Conservation (phyloP, 2,888 invertebrate genomes). For the Apoderus coryli region DNA sequence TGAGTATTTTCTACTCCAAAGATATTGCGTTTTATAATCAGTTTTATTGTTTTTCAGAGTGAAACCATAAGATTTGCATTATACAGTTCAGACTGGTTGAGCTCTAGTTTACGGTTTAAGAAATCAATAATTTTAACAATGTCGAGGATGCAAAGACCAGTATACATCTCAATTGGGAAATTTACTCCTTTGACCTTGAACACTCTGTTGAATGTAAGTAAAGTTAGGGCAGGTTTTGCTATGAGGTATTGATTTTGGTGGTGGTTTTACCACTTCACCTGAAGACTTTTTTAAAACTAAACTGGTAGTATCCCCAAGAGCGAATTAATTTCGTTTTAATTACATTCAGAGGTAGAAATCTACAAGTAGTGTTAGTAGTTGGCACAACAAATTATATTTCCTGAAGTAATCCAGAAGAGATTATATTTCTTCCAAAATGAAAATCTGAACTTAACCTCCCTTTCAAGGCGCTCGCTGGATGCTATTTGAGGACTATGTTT, state of each 20-base stretch:
- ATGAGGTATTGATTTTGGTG: neutral
- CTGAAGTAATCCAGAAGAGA: too few relatives aligned
- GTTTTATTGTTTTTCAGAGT: constrained; percentile 17
- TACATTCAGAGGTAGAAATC: too few relatives aligned
- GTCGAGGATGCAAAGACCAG: constrained; percentile 18
- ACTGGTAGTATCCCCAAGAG: too few relatives aligned
- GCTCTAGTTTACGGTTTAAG: constrained; percentile 18
- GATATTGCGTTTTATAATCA: constrained; percentile 2
- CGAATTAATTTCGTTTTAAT: too few relatives aligned
- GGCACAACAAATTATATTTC: too few relatives aligned
- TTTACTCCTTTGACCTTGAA: constrained; percentile 20
- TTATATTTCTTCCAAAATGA: too few relatives aligned
- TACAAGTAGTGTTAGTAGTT: too few relatives aligned
- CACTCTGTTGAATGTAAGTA: constrained; percentile 18
- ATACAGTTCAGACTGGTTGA: constrained; percentile 19
- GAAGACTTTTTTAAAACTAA: too few relatives aligned
- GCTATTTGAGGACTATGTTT: too few relatives aligned
- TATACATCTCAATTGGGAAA: constrained; percentile 22
- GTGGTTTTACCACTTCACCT: too few relatives aligned
- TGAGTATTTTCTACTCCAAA: constrained; percentile 13
- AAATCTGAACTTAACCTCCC: too few relatives aligned
- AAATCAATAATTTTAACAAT: constrained; percentile 21
- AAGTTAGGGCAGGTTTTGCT: constrained; percentile 1
- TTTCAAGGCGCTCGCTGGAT: too few relatives aligned
- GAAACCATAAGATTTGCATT: constrained; percentile 14